These are phyloP conservation scores for Agrenia bidenticulata DNA, from an alignment of 2,888 invertebrate species.

Conservation along the genomic window DNA sequence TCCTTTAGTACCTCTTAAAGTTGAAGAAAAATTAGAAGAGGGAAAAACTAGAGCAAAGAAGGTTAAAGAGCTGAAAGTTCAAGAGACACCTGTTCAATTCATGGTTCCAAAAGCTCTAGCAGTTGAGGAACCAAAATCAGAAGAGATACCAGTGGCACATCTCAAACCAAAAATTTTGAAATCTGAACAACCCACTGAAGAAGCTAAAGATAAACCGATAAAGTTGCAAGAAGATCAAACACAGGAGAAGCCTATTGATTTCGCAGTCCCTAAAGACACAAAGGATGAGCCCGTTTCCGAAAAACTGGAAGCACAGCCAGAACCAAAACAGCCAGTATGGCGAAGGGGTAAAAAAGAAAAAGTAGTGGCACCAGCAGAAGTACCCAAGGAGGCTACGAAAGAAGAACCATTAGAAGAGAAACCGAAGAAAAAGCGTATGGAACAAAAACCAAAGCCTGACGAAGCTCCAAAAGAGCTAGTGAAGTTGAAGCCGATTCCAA, in stretches of 20 bases:
- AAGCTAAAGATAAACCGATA: background rate
- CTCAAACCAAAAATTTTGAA: background rate
- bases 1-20: background rate
- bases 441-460: background rate
- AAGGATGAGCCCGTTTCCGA: background rate
- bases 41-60: constrained; percentile 3
- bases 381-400: background rate
- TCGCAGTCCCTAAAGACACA: background rate
- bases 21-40: background rate
- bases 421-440: constrained; percentile 13
- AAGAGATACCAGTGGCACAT: background rate
- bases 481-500: constrained; percentile 28
- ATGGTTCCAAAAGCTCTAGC: background rate
- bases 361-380: constrained; percentile 32
- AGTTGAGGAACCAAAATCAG: background rate
- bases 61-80: background rate
- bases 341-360: constrained; percentile 30
- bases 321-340: constrained; percentile 15
- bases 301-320: background rate
- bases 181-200: background rate
- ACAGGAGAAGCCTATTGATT: background rate
- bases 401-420: constrained; percentile 3
- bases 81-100: constrained; percentile 5
- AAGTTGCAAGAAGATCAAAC: background rate
- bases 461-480: background rate